Evolutionary conservation across 2,797 vertebrate species (phyloP).

Genomic region (Neosilurus mollespiculum): DNA sequence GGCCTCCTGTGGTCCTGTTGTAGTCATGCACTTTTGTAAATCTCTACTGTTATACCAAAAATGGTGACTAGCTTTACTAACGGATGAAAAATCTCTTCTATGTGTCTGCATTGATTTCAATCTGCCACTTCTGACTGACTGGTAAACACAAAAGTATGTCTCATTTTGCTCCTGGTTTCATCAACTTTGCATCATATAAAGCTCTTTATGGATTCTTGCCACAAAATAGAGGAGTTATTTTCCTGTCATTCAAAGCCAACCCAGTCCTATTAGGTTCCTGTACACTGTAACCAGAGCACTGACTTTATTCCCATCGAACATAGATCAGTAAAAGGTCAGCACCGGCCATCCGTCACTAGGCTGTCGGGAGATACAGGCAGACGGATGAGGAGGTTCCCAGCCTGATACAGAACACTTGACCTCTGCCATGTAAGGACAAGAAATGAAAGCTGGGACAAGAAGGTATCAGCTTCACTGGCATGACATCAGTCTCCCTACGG

Average conservation of each 20-base stretch:
- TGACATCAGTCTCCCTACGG: constrained; percentile 57
- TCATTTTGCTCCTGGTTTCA: constrained; percentile 27
- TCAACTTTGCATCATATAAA: not conserved
- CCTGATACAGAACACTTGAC: constrained; percentile 49
- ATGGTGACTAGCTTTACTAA: not conserved
- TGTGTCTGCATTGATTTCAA: constrained; percentile 40
- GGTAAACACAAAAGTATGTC: constrained; percentile 26
- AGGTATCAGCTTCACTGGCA: constrained; percentile 56
- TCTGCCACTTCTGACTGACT: constrained; percentile 24
- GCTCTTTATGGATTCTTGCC: constrained; percentile 10
- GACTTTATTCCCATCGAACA: constrained; percentile 40
- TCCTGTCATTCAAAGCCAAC: constrained; percentile 31
- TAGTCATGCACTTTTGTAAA: not conserved
- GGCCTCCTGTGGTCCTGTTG: constrained; percentile 32
- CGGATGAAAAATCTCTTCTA: constrained; percentile 22
- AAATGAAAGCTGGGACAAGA: constrained; percentile 49
- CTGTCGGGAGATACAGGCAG: constrained; percentile 14
- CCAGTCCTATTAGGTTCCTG: constrained; percentile 29
- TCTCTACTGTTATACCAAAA: not conserved
- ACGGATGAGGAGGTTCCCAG: constrained; percentile 34
- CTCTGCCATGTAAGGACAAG: constrained; percentile 56
- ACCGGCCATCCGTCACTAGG: constrained; percentile 31
- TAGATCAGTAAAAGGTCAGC: constrained; percentile 45
- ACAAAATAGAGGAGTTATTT: constrained; percentile 26
- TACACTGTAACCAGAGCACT: constrained; percentile 32